These are phyloP conservation scores for Atherinosoma microstoma DNA, from an alignment of 2,797 vertebrate species.

Conservation along the genomic window DNA sequence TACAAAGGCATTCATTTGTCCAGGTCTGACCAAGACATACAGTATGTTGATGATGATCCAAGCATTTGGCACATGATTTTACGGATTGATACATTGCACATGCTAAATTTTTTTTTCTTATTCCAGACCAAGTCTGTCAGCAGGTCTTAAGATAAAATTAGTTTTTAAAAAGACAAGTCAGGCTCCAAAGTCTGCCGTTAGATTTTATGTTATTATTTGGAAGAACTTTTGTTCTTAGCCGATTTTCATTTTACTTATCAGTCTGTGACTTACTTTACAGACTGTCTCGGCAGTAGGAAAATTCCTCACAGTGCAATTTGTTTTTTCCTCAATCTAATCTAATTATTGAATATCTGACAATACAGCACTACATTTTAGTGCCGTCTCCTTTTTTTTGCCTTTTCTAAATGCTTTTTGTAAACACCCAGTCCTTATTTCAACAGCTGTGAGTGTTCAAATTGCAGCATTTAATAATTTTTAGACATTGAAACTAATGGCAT, in stretches of 20 bases:
- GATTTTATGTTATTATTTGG: slow-evolving; percentile 27
- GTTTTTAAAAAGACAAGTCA: slow-evolving; percentile 4
- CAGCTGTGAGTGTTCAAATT: slow-evolving; percentile 28
- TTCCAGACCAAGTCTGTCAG: slow-evolving; percentile 33
- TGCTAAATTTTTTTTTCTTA: slow-evolving; percentile 55
- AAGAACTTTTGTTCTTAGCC: slow-evolving; percentile 16
- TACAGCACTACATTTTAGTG: slow-evolving; percentile 32
- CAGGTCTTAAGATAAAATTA: slow-evolving; percentile 39
- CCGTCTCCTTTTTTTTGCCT: slow-evolving; percentile 23
- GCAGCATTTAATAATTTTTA: slow-evolving; percentile 35
- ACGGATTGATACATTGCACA: slow-evolving; percentile 60
- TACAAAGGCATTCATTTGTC: slow-evolving; percentile 73
- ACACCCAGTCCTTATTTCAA: slow-evolving; percentile 25
- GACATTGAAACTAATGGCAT: slow-evolving; percentile 33
- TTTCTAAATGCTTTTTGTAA: slow-evolving; percentile 25
- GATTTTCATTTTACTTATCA: slow-evolving; percentile 33
- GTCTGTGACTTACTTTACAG: slow-evolving; percentile 15
- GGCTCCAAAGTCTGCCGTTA: slow-evolving; percentile 28
- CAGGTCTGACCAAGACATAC: slow-evolving; percentile 58
- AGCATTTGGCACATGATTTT: slow-evolving; percentile 45
- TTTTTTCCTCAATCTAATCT: slow-evolving; percentile 9
- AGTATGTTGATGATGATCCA: slow-evolving; percentile 57
- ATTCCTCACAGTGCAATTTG: slow-evolving; percentile 35
- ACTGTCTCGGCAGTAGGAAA: slow-evolving; percentile 33
- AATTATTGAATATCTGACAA: slow-evolving; percentile 21